Evolutionary conservation across 2,797 vertebrate genomes (phyloP).

Genomic region (Melanogrammus aeglefinus): DNA sequence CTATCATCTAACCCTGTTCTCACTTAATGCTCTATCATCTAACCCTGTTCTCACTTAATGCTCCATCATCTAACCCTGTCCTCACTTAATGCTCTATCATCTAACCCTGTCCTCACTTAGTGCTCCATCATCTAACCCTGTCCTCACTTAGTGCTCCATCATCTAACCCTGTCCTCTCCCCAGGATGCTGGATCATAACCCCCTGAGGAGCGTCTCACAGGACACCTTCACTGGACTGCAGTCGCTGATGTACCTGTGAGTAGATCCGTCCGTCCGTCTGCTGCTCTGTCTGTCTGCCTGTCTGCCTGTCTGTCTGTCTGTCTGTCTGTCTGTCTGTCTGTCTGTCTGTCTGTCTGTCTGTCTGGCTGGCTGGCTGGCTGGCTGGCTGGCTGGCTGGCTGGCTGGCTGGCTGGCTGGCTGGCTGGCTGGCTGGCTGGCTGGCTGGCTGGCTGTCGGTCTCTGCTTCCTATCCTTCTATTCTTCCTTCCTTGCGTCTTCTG

Average conservation of each 20-base stretch:
- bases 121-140: neutral
- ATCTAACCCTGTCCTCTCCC: neutral
- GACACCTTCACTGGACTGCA: slow-evolving; percentile 74
- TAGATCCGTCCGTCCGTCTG: slow-evolving; percentile 31
- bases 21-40: no score
- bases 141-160: neutral
- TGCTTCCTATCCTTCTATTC: neutral
- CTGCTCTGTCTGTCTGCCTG: neutral
- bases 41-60: neutral
- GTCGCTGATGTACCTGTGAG: slow-evolving; percentile 78
- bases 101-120: neutral
- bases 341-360: neutral
- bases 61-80: neutral
- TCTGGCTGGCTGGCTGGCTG: neutral
- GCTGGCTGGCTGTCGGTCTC: no score
- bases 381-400: no score
- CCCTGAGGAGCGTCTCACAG: slow-evolving; percentile 70
- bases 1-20: no score
- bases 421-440: no score
- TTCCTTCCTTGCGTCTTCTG: neutral
- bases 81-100: neutral
- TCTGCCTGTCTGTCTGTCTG: neutral
- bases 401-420: no score
- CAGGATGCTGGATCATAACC: slow-evolving; percentile 83
- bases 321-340: neutral